These are phyloP conservation scores for Passer montanus DNA, from an alignment of 2,113 vertebrate species.

Conservation along the genomic window DNA sequence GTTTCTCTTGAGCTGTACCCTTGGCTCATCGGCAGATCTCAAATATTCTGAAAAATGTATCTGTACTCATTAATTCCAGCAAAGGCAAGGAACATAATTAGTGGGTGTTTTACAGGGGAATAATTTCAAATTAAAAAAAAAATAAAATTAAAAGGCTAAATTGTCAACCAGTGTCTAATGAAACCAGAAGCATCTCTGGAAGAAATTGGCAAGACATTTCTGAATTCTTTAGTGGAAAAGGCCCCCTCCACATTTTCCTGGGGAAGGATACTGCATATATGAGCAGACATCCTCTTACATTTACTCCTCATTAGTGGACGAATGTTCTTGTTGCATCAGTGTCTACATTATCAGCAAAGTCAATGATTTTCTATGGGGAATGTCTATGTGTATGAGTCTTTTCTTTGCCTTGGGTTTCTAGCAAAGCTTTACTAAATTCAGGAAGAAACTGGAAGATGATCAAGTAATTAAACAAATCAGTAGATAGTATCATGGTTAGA, in stretches of 20 bases:
- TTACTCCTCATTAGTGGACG: background rate
- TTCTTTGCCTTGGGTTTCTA: background rate
- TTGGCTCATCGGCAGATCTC: constrained; percentile 54
- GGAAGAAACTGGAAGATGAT: background rate
- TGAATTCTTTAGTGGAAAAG: constrained; percentile 8
- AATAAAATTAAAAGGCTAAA: constrained; percentile 43
- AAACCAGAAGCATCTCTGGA: constrained; percentile 2
- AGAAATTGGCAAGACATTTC: constrained; percentile 53
- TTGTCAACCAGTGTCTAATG: constrained; percentile 32
- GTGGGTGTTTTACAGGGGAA: constrained; percentile 37
- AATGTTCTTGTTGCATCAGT: background rate
- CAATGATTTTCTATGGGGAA: background rate
- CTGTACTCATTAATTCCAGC: background rate
- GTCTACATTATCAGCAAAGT: background rate
- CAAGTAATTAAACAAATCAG: background rate
- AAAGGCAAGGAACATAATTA: constrained; percentile 68
- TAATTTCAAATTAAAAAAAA: background rate
- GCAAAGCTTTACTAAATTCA: background rate
- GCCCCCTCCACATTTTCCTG: background rate
- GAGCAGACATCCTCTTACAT: background rate
- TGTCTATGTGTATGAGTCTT: background rate
- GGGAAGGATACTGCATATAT: background rate
- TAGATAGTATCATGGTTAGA: background rate
- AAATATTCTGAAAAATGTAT: constrained; percentile 42
- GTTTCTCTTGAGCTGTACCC: constrained; percentile 49